These are phyloP conservation scores for Sibirionetta formosa DNA, from an alignment of 2,797 vertebrate genomes.

Conservation along the genomic window DNA sequence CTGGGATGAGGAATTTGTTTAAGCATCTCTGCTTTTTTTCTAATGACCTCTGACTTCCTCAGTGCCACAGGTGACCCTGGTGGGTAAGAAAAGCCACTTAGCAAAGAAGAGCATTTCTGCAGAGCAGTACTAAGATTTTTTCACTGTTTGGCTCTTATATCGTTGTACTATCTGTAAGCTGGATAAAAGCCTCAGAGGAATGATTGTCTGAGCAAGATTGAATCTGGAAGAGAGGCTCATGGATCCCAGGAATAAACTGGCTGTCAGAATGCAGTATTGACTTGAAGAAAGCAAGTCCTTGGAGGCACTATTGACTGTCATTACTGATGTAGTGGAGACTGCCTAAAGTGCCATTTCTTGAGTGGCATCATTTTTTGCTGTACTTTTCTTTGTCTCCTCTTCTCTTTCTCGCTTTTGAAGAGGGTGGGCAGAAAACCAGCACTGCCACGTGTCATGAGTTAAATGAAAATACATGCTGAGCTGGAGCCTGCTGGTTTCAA, in stretches of 20 bases:
- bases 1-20: slow-evolving; percentile 22
- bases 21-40: slow-evolving; percentile 28
- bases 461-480: neutral
- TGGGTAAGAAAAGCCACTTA: neutral
- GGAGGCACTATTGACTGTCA: slow-evolving; percentile 71
- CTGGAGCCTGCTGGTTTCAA: slow-evolving; percentile 3
- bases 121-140: neutral
- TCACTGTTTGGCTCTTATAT: slow-evolving; percentile 9
- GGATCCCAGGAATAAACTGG: slow-evolving; percentile 72
- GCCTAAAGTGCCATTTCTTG: slow-evolving; percentile 62
- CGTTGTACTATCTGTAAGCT: slow-evolving; percentile 15
- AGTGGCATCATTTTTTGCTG: slow-evolving; percentile 57
- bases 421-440: slow-evolving; percentile 23
- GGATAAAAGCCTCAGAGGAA: slow-evolving; percentile 64
- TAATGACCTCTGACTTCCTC: neutral
- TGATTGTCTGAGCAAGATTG: slow-evolving; percentile 60
- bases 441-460: neutral
- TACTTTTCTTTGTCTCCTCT: neutral
- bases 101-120: neutral
- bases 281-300: slow-evolving; percentile 66
- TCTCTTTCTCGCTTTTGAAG: slow-evolving; percentile 5
- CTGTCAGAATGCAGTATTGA: slow-evolving; percentile 70
- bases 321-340: slow-evolving; percentile 65
- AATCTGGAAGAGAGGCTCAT: slow-evolving; percentile 61
- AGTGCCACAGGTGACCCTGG: neutral